Percentiles rank a stretch among this genome's conserved stretches.
These are phyloP conservation scores for Hymenochirus boettgeri DNA, from an alignment of 2,113 vertebrate genomes.

Conservation along the genomic window DNA sequence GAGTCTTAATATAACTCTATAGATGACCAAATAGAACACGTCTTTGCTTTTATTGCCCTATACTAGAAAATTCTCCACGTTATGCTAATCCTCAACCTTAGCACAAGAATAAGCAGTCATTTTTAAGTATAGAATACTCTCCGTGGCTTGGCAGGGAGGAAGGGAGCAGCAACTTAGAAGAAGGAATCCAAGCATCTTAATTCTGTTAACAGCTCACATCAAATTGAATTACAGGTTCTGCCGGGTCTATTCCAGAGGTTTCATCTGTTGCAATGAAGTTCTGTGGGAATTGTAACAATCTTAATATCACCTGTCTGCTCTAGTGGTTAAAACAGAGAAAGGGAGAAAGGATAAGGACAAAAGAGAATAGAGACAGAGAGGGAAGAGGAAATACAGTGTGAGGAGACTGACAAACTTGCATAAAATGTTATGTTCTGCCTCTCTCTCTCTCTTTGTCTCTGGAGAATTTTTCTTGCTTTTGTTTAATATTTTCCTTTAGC, in stretches of 20 bases:
- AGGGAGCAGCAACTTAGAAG: conserved; percentile 43
- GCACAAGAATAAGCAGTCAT: conserved; percentile 1
- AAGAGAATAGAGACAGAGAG: not conserved
- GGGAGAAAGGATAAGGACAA: conserved; percentile 2
- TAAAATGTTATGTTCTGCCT: not conserved
- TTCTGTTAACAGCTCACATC: not conserved
- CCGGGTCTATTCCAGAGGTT: conserved; percentile 4
- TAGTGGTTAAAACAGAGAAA: not conserved
- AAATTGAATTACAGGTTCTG: conserved; percentile 13
- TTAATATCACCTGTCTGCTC: conserved; percentile 21
- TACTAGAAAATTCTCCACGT: no score
- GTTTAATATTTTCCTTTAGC: no score
- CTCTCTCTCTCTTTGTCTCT: no score
- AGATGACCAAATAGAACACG: no score
- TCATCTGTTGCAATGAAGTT: not conserved
- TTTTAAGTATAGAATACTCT: conserved; percentile 21
- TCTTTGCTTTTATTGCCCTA: no score
- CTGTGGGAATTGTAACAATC: conserved; percentile 13
- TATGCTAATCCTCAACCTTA: conserved; percentile 36
- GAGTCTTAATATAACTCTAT: no score
- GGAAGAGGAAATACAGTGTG: not conserved
- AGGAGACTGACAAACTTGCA: not conserved
- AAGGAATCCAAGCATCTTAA: not conserved
- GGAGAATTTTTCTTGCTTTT: no score
- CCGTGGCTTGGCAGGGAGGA: not conserved